Base-by-base conservation (phyloP, 1,140 invertebrate species). In the Penaeus vannamei region DNA sequence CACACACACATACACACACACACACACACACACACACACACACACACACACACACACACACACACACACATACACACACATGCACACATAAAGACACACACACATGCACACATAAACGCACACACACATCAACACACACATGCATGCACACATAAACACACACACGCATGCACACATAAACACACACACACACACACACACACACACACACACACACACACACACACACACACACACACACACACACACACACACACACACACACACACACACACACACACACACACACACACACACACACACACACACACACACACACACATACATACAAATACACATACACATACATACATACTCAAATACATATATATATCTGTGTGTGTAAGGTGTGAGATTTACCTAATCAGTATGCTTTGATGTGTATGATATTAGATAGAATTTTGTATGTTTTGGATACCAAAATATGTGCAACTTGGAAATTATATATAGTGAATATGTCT, bases 171-270 rank as follows among this genome's bases (percentile, higher is more conserved):
- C n/a, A 32, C 2, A n/a, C 12, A 32, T 32, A 32, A 0, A 26
- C 2, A 23, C 22, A 32, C 22, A 23, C 66, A 23, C 22, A 23
- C 22, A 14, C 22, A 72, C 2, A 72, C 23, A 72, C 1, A 72
- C 8, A 72, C 7, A n/a, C 7, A 72, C n/a, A 72, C 22, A 72
- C 22, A 72, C 22, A 72, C 22, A 72, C n/a, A 72, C 22, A 72
- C 22, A 26, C 22, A 72, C 22, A 72, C n/a, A 72, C 22, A 72
- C 22, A 72, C 22, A 72, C 22, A 72, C n/a, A 72, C n/a, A 72
- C n/a, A 72, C n/a, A 72, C n/a, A 72, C 19, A 72, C n/a, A 72
- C n/a, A 72, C n/a, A 72, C n/a, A 72, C 8, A 72, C n/a, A 72
- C n/a, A 72, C n/a, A 72, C n/a, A 72, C n/a, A 72, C 8, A 72